Conservation (phyloP, 2,888 invertebrate genomes). For the Agriotes lineatus region DNA sequence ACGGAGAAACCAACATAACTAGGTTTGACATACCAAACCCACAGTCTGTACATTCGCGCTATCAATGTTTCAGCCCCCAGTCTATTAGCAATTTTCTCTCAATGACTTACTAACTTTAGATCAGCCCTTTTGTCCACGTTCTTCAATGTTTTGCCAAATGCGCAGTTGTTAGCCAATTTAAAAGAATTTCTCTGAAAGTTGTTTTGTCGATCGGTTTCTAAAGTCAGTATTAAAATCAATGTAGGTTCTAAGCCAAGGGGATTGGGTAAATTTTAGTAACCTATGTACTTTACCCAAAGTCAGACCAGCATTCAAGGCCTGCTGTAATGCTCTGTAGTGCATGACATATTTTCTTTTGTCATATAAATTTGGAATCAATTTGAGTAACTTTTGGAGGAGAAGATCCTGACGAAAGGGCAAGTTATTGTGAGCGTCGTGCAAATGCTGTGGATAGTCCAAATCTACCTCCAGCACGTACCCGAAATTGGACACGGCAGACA, state of each 20-base stretch:
- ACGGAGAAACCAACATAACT: no score
- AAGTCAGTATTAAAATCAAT: no score
- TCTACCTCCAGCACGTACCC: constrained; percentile 57
- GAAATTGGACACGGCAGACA: neutral
- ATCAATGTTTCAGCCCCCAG: no score
- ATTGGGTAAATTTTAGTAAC: constrained; percentile 56
- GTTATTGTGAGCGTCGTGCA: no score
- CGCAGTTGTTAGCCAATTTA: constrained; percentile 60
- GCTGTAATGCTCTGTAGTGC: constrained; percentile 55
- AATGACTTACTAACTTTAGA: constrained; percentile 54
- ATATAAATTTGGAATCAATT: constrained; percentile 50
- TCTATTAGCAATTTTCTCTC: no score
- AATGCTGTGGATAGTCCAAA: no score
- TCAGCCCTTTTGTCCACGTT: constrained; percentile 61
- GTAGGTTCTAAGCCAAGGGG: no score
- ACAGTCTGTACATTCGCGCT: no score
- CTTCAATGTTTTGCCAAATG: constrained; percentile 64
- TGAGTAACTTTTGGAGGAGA: constrained; percentile 46
- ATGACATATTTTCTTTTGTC: constrained; percentile 54
- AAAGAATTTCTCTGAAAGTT: no score
- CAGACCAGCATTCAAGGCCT: constrained; percentile 54
- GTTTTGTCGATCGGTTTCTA: no score
- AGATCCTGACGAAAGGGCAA: constrained; percentile 54
- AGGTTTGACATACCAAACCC: no score
- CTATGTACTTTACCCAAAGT: constrained; percentile 53